Evolutionary conservation across 2,113 vertebrate genomes (phyloP), one percentile per base, ranked within the genome.

Genomic region (Ictalurus punctatus): DNA sequence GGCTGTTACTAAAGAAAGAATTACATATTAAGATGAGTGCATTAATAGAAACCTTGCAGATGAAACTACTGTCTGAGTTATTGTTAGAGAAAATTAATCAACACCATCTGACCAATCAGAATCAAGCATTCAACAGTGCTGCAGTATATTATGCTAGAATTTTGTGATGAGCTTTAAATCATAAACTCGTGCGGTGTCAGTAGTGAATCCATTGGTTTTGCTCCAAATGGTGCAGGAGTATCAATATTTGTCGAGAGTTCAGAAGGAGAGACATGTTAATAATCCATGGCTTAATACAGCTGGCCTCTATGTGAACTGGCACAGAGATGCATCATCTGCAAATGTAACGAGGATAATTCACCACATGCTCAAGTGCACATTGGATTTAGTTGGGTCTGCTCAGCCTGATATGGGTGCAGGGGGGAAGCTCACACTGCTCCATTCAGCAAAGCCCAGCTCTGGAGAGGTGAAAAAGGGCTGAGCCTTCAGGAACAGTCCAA

Each of bases 381-480:
- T 86, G 91, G 91, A 89, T 93, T 84, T 94, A 92, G 92, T 93
- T 93, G 90, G 93, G 89, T 91, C 67, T 48, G n/a, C 78, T 19
- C 56, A 44, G n/a, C 44, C 27, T 48, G 48, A 37, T 67, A 37
- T 88, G 37, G 48, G 65, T 37, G 63, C 37, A 40, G 56, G 44
- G 34, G 27, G 21, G 83, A 54, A 85, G 30, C 59, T 86, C 14
- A 25, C 23, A 44, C 13, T 25, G 14, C 30, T 58, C 16, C 17
- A 10, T 44, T 44, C 54, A 59, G 52, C 56, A 88, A 30, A 67
- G 40, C 56, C 25, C 5, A 21, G 19, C 27, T 54, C 37, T 83
- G 74, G 58, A 44, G 74, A 63, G 40, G 19, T 54, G 44, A 65
- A 40, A 67, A 81, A 79, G 5, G 52, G 37, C 23, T 25, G 40